Base-by-base conservation (phyloP, 2,888 invertebrate genomes). In the Dasysyrphus tricinctus region DNA sequence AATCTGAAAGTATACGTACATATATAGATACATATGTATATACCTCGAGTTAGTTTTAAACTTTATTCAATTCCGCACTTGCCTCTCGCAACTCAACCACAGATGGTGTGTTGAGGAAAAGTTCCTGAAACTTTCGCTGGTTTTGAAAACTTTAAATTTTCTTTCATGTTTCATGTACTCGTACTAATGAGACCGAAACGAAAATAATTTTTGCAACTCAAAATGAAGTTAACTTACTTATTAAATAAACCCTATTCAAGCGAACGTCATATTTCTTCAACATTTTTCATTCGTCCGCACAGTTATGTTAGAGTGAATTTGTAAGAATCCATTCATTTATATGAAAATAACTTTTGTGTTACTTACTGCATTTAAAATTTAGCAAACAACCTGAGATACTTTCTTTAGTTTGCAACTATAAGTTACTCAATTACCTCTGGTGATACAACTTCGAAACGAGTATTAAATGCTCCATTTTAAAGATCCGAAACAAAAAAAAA, bases 81-180 rank as follows among this genome's bases (percentile, higher is more conserved):
- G 16, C 19, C 4, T 5, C 32, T 34, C 16, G n/a, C n/a, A 49
- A 63, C 19, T 49, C 49, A 19, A 37, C 47, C 32, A 16, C 65
- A 65, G 65, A 65, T 65, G 47, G 32, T 24, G 65, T 47, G 49
- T 19, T 12, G 12, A 12, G 3, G 16, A 65, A 65, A 65, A 65
- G 16, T 49, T 63, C 2, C 2, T 44, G 11, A n/a, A 63, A 63
- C 44, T 63, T 44, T 32, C 16, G 42, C 32, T 49, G 39, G 12
- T 29, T 16, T 42, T 19, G n/a, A 37, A 49, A 67, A 49, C 44
- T 61, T 61, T 9, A 44, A 63, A 11, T 63, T 63, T 29, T 49
- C 49, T 67, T 49, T 49, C 44, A 49, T 19, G 12, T 8, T 42
- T 8, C 6, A 14, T 9, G 5, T 24, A 24, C 57, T 34, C 12